Conservation (phyloP, 2,113 vertebrate species). For the Microtus oregoni region DNA sequence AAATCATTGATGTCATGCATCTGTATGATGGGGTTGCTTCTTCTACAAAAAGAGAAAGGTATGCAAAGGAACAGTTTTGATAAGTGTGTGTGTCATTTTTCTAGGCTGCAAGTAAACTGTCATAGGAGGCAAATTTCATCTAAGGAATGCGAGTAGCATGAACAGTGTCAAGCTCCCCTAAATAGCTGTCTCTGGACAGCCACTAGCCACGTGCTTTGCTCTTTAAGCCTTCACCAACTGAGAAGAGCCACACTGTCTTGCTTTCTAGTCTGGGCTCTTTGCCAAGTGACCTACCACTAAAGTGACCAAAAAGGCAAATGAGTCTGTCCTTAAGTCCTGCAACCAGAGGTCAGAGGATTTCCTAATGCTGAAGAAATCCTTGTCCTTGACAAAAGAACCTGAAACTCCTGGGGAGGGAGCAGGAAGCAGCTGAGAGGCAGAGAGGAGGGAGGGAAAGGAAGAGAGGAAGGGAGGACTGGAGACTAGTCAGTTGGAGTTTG, state of each 20-base stretch:
- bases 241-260: background rate
- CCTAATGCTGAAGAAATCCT: background rate
- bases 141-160: background rate
- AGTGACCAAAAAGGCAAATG: background rate
- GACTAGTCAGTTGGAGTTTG: background rate
- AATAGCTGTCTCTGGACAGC: background rate
- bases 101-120: background rate
- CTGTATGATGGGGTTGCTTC: background rate
- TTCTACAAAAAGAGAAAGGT: background rate
- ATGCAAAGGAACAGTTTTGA: conserved; percentile 16
- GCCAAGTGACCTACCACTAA: background rate
- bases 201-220: background rate
- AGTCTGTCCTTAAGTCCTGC: background rate
- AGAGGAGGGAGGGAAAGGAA: background rate
- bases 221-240: background rate
- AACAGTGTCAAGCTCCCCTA: background rate
- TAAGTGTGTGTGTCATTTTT: background rate
- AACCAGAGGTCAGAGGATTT: background rate
- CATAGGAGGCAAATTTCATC: background rate
- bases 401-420: no score
- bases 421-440: background rate
- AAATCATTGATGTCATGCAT: background rate
- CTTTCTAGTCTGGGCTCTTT: background rate
- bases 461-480: background rate
- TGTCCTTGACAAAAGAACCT: background rate